Conservation (phyloP, 2,113 vertebrate genomes). For the Ploceus nigricollis region DNA sequence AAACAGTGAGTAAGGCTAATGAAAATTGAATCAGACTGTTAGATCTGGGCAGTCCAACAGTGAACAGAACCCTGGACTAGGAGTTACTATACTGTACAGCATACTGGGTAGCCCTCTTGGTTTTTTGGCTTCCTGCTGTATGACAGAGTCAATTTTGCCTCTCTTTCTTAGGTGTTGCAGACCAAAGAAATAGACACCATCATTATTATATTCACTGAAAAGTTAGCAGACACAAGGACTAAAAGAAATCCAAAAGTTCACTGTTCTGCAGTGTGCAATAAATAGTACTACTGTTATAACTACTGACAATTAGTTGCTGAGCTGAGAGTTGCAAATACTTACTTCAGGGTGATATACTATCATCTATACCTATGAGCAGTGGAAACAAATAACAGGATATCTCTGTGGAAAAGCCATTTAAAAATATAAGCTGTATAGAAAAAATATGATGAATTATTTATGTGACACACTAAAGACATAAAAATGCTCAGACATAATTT, state of each 20-base stretch:
- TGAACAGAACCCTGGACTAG: neutral
- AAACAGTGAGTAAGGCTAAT: neutral
- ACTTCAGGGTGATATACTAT: neutral
- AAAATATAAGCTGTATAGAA: neutral
- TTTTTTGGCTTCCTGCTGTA: neutral
- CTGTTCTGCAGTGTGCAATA: neutral
- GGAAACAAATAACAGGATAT: neutral
- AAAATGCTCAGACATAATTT: slow-evolving; percentile 7
- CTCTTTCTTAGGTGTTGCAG: neutral
- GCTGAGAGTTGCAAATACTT: neutral
- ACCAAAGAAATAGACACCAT: neutral
- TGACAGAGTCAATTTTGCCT: neutral
- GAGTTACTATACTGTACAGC: neutral
- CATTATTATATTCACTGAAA: neutral
- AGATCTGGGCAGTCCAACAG: neutral
- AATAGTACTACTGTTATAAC: neutral
- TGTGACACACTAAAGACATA: slow-evolving; percentile 1
- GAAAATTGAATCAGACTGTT: neutral
- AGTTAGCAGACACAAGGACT: neutral
- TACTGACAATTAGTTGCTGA: slow-evolving; percentile 2
- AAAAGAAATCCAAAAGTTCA: neutral
- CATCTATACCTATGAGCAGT: neutral
- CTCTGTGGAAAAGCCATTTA: neutral
- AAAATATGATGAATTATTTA: slow-evolving; percentile 27
- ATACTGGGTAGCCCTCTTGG: neutral